Percentiles rank a stretch among this genome's conserved stretches.
phyloP scores from a whole-genome alignment of 1,140 invertebrate species.

The Battus philenor region DNA sequence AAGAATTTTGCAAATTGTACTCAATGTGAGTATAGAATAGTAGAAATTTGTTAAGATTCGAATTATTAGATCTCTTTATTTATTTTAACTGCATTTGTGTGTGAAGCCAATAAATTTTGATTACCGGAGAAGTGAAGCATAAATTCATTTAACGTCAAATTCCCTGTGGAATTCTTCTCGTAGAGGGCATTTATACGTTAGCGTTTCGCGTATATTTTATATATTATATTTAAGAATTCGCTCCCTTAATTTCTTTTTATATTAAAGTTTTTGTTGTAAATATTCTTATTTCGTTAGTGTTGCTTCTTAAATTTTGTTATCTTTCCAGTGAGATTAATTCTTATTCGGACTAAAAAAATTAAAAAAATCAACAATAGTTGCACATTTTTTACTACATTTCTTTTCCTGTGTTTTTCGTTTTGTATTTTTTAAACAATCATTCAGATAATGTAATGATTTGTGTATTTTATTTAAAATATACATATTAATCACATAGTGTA shows the following conservation, averaged over 20 bases:
- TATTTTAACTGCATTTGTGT: slow-evolving; percentile 28
- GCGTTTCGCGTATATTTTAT: slow-evolving; percentile 45
- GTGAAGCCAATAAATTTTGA: slow-evolving; percentile 47
- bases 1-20: neutral
- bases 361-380: no score
- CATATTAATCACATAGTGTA: neutral
- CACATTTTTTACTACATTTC: no score
- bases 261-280: slow-evolving; percentile 52
- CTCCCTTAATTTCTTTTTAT: slow-evolving; percentile 34
- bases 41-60: slow-evolving; percentile 16
- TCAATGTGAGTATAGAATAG: slow-evolving; percentile 1
- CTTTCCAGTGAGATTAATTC: slow-evolving; percentile 48
- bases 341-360: no score
- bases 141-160: slow-evolving; percentile 58
- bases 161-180: slow-evolving; percentile 44
- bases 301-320: slow-evolving; percentile 42
- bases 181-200: slow-evolving; percentile 66
- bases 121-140: slow-evolving; percentile 35
- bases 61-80: slow-evolving; percentile 18
- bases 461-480: no score
- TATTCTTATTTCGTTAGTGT: slow-evolving; percentile 47
- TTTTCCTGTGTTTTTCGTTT: no score
- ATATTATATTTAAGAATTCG: slow-evolving; percentile 43
- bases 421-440: no score
- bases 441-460: no score